Conservation (phyloP, 2,888 invertebrate species). For the Drepana falcataria region DNA sequence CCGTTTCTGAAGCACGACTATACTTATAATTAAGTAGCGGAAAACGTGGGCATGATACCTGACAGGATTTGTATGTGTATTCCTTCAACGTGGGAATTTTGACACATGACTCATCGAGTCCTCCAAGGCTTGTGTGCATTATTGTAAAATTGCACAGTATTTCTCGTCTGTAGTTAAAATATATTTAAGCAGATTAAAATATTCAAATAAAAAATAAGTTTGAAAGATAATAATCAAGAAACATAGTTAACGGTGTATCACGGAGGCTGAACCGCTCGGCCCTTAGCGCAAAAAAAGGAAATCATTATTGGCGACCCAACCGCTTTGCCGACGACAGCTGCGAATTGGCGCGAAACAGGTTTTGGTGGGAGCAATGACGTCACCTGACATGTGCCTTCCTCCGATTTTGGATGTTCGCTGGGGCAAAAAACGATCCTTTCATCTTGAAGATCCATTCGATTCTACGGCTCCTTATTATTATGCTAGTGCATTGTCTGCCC, state of each 20-base stretch:
- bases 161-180: too few species aligned
- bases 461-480: conserved; percentile 48
- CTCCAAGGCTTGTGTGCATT: conserved; percentile 11
- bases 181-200: too few species aligned
- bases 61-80: not conserved
- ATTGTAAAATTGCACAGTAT: conserved; percentile 11
- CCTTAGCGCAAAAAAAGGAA: conserved; percentile 43
- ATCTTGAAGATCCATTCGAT: conserved; percentile 43
- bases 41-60: conserved; percentile 20
- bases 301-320: conserved; percentile 50
- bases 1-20: too few species aligned
- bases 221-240: conserved; percentile 35
- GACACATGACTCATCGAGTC: conserved; percentile 19
- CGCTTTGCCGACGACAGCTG: conserved; percentile 68
- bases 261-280: conserved; percentile 49
- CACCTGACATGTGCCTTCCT: conserved; percentile 64
- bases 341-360: conserved; percentile 75
- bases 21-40: conserved; percentile 7
- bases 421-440: conserved; percentile 55
- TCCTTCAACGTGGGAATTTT: conserved; percentile 28
- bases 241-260: conserved; percentile 61
- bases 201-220: too few species aligned
- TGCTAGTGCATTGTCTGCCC: conserved; percentile 19
- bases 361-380: conserved; percentile 65
- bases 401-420: conserved; percentile 39